Base-by-base conservation (phyloP, 2,797 vertebrate genomes). In the Cossypha niveicapilla region DNA sequence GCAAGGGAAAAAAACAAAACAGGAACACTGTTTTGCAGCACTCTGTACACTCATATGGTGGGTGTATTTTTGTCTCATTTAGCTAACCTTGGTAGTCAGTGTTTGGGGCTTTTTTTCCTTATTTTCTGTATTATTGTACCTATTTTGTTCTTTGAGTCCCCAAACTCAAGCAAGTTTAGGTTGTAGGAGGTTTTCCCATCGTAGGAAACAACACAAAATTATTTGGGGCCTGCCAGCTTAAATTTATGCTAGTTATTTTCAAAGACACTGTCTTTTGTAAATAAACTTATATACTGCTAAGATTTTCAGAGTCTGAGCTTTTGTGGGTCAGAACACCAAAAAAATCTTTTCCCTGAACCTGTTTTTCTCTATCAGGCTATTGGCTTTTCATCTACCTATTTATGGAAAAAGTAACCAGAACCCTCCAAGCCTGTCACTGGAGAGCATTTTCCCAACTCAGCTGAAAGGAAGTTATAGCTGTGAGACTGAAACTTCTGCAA, bases 401-500 rank as follows among this genome's bases (percentile, higher is more conserved):
- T 80, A 50, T 32, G 56, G 83, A 65, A 73, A 92, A 93, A 80
- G 18, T 56, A 91, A 77, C 45, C 7, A 58, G 65, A 77, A 61
- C 71, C 71, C 10, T 79, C 90, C 34, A 76, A 68, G 32, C 11
- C n/a, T 61, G 32, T 34, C 67, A 51, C 53, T 58, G 57, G 65
- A 89, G 61, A 80, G 56, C 42, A 18, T 35, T 79, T 94, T 83
- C 79, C 70, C 53, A 65, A 50, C 37, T 75, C 50, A 50, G 21
- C 1, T 70, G 82, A 94, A 89, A 94, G 60, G 80, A 47, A 74
- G 58, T 85, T 65, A 30, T 85, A 82, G 88, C 89, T 65, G 39
- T 12, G 48, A 61, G 66, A 79, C 57, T 92, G 61, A 92, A 91
- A 76, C 62, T 58, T 86, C 76, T 96, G 90, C 70, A 85, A 93